A percentile compares a stretch with the other conserved stretches of the same genome.
Evolutionary conservation across 2,113 vertebrate species (phyloP).

Genomic region (Trogon surrucura): DNA sequence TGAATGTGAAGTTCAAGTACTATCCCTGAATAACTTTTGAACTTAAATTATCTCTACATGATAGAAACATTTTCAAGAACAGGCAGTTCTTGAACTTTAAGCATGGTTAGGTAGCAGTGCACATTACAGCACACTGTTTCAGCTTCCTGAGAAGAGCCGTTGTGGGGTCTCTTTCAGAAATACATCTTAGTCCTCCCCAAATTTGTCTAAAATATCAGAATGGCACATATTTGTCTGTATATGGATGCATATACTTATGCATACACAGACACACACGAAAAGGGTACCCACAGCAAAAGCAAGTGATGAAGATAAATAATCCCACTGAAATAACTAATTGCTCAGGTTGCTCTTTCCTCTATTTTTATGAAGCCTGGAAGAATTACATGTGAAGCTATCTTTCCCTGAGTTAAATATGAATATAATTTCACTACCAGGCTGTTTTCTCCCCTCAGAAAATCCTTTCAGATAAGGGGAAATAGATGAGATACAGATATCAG

Average conservation of each 20-base stretch:
- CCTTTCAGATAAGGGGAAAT: neutral
- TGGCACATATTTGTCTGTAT: neutral
- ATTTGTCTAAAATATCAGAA: neutral
- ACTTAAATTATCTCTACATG: neutral
- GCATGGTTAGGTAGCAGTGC: neutral
- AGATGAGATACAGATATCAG: neutral
- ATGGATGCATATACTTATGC: neutral
- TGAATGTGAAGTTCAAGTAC: neutral
- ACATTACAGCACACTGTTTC: neutral
- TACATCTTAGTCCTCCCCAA: neutral
- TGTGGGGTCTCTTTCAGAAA: neutral
- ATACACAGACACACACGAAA: neutral
- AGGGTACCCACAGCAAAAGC: neutral
- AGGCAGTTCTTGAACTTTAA: neutral
- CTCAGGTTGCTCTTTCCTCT: neutral
- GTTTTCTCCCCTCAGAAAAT: neutral
- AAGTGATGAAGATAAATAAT: neutral
- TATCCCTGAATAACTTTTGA: neutral
- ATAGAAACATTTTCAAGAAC: neutral
- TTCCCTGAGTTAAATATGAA: neutral
- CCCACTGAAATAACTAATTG: neutral
- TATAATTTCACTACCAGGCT: neutral
- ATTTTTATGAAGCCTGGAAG: neutral
- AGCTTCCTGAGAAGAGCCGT: neutral
- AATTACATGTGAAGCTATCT: neutral